Conservation (phyloP, 2,888 invertebrate genomes). For the Linnaemya tessellans region DNA sequence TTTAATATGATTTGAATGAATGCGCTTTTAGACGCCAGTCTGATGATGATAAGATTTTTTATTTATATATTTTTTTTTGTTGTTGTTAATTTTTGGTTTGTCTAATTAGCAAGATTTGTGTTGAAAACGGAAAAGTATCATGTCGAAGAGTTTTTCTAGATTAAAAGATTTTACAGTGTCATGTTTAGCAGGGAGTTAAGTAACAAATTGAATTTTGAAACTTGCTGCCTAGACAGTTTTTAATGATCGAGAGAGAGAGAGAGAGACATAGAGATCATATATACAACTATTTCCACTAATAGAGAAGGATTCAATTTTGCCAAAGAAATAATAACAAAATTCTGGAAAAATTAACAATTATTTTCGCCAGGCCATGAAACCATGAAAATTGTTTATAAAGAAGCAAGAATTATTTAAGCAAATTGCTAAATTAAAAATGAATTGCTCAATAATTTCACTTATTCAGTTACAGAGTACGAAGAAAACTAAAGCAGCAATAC, state of each 20-base stretch:
- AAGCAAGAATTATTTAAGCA: too few relatives aligned
- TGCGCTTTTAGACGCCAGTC: conserved; percentile 72
- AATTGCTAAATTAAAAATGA: too few relatives aligned
- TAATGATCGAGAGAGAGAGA: neutral
- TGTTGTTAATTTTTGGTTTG: conserved; percentile 21
- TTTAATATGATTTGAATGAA: conserved; percentile 68
- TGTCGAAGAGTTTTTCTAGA: conserved; percentile 21
- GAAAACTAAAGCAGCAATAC: too few relatives aligned
- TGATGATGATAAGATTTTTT: conserved; percentile 65
- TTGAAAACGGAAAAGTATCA: conserved; percentile 72
- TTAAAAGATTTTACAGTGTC: conserved; percentile 44
- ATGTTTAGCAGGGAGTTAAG: conserved; percentile 21
- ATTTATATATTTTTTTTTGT: neutral
- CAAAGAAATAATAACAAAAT: too few relatives aligned
- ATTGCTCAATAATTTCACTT: too few relatives aligned
- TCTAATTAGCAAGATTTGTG: conserved; percentile 74
- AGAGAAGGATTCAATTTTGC: too few relatives aligned
- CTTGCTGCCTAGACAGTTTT: neutral
- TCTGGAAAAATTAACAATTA: too few relatives aligned
- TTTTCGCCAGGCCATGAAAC: too few relatives aligned
- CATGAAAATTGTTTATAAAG: too few relatives aligned
- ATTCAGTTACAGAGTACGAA: too few relatives aligned
- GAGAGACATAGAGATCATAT: too few relatives aligned
- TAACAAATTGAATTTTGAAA: neutral
- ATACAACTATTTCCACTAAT: neutral